Percentiles rank a stretch among this genome's conserved stretches.
Evolutionary conservation across 64 coral and sea anemone species (phyloP).

Genomic region (Montipora cactus): DNA sequence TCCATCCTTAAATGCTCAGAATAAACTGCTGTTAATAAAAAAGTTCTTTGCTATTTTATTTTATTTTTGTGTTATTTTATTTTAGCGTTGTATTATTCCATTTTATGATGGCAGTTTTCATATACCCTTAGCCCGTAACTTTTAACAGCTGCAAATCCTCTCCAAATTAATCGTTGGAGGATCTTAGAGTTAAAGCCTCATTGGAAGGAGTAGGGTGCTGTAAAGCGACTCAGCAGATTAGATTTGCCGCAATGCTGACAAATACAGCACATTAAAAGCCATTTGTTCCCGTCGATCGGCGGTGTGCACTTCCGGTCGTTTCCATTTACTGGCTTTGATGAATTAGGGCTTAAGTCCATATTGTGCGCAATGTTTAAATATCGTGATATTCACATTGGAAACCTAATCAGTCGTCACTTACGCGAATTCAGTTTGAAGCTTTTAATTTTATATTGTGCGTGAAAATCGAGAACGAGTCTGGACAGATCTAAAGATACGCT

Average conservation of each 20-base stretch:
- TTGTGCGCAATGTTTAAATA: conserved; percentile 20
- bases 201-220: not conserved
- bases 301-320: conserved; percentile 13
- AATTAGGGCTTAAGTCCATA: not conserved
- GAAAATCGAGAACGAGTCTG: conserved; percentile 35
- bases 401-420: not conserved
- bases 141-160: not conserved
- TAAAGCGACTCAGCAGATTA: not conserved
- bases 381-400: not conserved
- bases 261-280: not conserved
- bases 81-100: not conserved
- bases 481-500: not conserved
- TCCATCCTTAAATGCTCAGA: not conserved
- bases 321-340: not conserved
- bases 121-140: not conserved
- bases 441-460: conserved; percentile 44
- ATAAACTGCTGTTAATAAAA: not conserved
- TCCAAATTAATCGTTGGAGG: not conserved
- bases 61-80: not conserved
- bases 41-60: not conserved
- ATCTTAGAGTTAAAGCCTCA: not conserved
- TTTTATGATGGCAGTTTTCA: not conserved
- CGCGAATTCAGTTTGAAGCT: not conserved
- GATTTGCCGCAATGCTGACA: not conserved
- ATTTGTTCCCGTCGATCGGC: not conserved